phyloP scores from a whole-genome alignment of 2,797 vertebrate genomes.

The Orestias chungarensis region DNA sequence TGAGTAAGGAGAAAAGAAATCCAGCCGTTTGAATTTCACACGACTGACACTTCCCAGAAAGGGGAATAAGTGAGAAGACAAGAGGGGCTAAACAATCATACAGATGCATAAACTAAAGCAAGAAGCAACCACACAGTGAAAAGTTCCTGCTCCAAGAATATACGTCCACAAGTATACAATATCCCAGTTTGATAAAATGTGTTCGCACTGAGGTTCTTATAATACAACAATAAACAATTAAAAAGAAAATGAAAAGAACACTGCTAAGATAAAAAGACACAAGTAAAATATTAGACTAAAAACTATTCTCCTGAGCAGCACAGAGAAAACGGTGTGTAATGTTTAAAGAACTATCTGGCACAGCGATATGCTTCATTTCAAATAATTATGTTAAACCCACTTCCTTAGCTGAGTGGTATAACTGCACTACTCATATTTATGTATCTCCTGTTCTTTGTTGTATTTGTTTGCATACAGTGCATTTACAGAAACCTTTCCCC shows the following conservation, averaged over 20 bases:
- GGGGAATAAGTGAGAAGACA: slow-evolving; percentile 67
- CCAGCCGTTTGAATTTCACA: slow-evolving; percentile 75
- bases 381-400: neutral
- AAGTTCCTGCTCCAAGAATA: slow-evolving; percentile 35
- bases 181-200: slow-evolving; percentile 31
- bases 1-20: slow-evolving; percentile 60
- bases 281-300: too few species aligned
- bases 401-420: neutral
- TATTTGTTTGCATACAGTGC: slow-evolving; percentile 6
- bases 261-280: neutral
- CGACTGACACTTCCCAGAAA: slow-evolving; percentile 79
- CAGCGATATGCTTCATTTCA: slow-evolving; percentile 9
- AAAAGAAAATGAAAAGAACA: too few species aligned
- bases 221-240: too few species aligned
- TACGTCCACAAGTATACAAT: slow-evolving; percentile 36
- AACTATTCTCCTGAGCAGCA: neutral
- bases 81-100: slow-evolving; percentile 48
- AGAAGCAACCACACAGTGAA: slow-evolving; percentile 41
- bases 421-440: slow-evolving; percentile 2
- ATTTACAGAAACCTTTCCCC: slow-evolving; percentile 32
- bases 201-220: neutral
- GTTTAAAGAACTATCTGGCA: slow-evolving; percentile 33
- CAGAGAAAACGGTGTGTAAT: slow-evolving; percentile 14
- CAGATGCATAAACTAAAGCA: slow-evolving; percentile 45
- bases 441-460: neutral